Evolutionary conservation across 2,113 vertebrate species (phyloP).

Genomic region (Rallus limicola): DNA sequence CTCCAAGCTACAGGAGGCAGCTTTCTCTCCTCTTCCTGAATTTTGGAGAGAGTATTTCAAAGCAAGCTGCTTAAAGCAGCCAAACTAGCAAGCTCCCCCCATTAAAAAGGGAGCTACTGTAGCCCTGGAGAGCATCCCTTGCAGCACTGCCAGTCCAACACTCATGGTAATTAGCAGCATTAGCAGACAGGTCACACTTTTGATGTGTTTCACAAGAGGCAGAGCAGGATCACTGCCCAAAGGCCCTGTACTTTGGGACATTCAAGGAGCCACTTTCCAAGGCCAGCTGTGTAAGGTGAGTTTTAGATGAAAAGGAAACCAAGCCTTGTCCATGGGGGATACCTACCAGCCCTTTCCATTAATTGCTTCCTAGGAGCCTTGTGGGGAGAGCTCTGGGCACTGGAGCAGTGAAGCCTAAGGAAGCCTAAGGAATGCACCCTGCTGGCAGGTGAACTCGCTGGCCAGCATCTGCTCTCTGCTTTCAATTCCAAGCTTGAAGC

Average conservation of each 20-base stretch:
- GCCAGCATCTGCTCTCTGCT: background rate
- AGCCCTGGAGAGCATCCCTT: background rate
- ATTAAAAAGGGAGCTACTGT: background rate
- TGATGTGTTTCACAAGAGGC: background rate
- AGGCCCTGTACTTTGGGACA: background rate
- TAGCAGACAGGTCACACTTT: background rate
- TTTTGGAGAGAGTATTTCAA: background rate
- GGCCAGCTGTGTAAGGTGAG: background rate
- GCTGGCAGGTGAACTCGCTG: constrained; percentile 12
- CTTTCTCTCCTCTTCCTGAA: background rate
- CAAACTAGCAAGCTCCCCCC: background rate
- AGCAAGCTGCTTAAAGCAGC: background rate
- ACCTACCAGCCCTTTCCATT: background rate
- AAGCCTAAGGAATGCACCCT: constrained; percentile 4
- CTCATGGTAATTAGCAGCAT: background rate
- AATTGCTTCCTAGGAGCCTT: background rate
- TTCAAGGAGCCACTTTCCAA: background rate
- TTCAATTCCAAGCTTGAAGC: constrained; percentile 40
- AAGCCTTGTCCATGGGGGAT: background rate
- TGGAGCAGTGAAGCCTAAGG: background rate
- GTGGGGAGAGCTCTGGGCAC: background rate
- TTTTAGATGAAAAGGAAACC: background rate
- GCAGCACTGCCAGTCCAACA: background rate
- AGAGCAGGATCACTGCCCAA: background rate
- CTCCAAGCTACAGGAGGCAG: background rate